Conservation (phyloP, 2,888 invertebrate genomes). For the Sympetrum striolatum region DNA sequence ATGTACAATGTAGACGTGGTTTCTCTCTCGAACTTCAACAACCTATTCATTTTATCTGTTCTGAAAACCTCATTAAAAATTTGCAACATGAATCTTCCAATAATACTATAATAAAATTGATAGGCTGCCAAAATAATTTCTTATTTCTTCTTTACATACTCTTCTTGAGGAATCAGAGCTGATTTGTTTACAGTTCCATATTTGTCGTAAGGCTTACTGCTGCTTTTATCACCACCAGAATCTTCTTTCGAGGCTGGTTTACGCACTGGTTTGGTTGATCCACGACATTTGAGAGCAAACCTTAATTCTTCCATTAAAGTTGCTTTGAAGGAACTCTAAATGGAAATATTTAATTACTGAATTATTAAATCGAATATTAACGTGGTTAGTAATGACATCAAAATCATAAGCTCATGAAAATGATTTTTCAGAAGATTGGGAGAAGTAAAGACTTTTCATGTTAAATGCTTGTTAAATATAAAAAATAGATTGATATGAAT, state of each 20-base stretch:
- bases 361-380: too few species aligned
- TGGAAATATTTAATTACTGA: too few species aligned
- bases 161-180: not conserved
- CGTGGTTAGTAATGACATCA: too few species aligned
- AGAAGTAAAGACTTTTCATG: not conserved
- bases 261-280: conserved; percentile 75
- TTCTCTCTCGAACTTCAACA: too few species aligned
- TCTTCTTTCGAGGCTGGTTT: conserved; percentile 53
- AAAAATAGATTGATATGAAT: too few species aligned
- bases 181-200: conserved; percentile 26
- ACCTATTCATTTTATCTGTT: too few species aligned
- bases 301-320: conserved; percentile 69
- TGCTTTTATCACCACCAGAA: conserved; percentile 4
- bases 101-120: not conserved
- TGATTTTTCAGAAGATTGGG: too few species aligned
- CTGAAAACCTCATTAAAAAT: not conserved
- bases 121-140: not conserved
- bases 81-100: not conserved
- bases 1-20: too few species aligned
- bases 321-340: conserved; percentile 15
- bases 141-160: not conserved
- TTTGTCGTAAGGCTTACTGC: conserved; percentile 1
- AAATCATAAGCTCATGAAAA: too few species aligned
- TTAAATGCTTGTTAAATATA: not conserved
- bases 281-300: conserved; percentile 77